Conservation (phyloP, 2,797 vertebrate genomes). For the Sebastes cheni region DNA sequence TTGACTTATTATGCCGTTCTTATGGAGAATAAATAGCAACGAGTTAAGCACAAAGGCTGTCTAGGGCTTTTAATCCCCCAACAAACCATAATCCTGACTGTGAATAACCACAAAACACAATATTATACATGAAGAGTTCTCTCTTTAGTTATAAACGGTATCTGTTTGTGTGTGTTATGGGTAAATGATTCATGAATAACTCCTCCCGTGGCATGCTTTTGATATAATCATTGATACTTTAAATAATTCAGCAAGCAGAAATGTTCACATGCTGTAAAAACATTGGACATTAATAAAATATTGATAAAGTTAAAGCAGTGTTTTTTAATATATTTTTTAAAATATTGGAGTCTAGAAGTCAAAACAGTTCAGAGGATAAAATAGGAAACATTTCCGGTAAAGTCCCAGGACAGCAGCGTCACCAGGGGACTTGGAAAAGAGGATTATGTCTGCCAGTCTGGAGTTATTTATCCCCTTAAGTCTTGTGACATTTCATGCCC, state of each 20-base stretch:
- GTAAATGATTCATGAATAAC: constrained; percentile 8
- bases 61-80: neutral
- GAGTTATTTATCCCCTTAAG: constrained; percentile 5
- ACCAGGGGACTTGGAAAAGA: constrained; percentile 43
- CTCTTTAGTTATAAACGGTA: neutral
- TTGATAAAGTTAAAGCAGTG: neutral
- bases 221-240: neutral
- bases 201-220: neutral
- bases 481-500: neutral
- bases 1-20: neutral
- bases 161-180: neutral
- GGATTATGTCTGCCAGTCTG: constrained; percentile 58
- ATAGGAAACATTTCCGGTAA: constrained; percentile 7
- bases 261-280: neutral
- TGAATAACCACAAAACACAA: neutral
- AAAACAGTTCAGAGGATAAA: constrained; percentile 16
- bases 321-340: neutral
- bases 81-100: neutral
- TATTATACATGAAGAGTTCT: neutral
- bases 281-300: constrained; percentile 1
- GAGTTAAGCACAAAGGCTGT: neutral
- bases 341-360: neutral
- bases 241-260: constrained; percentile 27
- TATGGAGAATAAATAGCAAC: neutral
- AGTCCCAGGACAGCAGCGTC: constrained; percentile 22